Conservation (phyloP, 2,797 vertebrate species). For the Brotula barbata region DNA sequence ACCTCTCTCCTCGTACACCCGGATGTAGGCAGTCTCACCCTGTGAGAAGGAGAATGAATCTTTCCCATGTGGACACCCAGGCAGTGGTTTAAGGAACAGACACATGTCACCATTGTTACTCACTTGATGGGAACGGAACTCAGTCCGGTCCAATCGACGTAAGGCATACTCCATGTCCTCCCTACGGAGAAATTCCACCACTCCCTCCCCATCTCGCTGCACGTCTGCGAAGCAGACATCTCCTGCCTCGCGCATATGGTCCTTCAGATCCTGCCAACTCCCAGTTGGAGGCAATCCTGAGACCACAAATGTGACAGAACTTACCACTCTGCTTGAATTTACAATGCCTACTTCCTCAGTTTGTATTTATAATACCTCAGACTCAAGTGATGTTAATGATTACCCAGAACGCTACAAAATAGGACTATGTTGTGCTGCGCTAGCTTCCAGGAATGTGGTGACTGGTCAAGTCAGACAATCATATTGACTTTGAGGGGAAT, state of each 20-base stretch:
- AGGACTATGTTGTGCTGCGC: background rate
- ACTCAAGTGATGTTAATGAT: background rate
- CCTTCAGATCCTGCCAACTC: conserved; percentile 93
- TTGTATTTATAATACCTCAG: background rate
- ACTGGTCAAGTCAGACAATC: conserved; percentile 1
- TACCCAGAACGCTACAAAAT: background rate
- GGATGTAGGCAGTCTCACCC: conserved; percentile 88
- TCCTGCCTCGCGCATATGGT: conserved; percentile 87
- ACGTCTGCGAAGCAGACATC: conserved; percentile 89
- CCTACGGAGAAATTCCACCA: conserved; percentile 87
- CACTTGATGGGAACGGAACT: conserved; percentile 87
- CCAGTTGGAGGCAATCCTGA: conserved; percentile 85
- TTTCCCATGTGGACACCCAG: too few species aligned
- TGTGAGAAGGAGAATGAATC: conserved; percentile 18
- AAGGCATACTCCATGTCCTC: conserved; percentile 90
- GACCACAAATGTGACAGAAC: background rate
- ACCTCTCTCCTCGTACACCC: conserved; percentile 86
- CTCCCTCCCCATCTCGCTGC: conserved; percentile 86
- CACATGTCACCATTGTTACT: conserved; percentile 31
- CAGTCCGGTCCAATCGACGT: conserved; percentile 85
- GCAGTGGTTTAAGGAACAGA: too few species aligned
- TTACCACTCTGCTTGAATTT: background rate
- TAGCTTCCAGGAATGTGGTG: conserved; percentile 10
- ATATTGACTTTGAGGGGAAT: background rate
- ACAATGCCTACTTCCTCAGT: conserved; percentile 3